Base-by-base conservation (phyloP, 1,140 invertebrate species). In the Euura saliciscinereae region DNA sequence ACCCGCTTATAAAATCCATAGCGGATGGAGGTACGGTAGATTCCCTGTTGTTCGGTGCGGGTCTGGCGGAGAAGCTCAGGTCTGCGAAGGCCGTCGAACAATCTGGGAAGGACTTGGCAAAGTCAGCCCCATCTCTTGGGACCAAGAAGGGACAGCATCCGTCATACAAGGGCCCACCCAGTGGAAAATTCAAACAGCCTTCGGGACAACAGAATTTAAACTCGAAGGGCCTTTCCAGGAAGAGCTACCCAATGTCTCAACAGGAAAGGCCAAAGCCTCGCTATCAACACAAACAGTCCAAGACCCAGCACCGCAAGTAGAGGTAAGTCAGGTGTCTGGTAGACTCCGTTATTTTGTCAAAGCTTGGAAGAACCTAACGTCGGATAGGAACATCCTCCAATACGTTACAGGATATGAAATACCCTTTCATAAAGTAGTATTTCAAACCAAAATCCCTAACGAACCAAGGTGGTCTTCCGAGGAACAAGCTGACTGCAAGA, bases 391-490 rank as follows among this genome's bases (percentile, higher is more conserved):
- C 11, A 76, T 76, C 45, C 64, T 70, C 7, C 10, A 68, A 45
- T 74, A 66, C 68, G 42, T 76, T 65, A 66, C 42, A 64, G 70
- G 73, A 59, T 76, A 73, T 43, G 71, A 65, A 68, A 73, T 73
- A 65, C 74, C 76, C 8, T 77, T 75, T 67, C 72, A 28, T 28
- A 28, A 28, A 28, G 28, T 28, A 66, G 71, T 71, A 44, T 3
- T 4, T 8, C 74, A 75, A 73, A 44, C 10, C 65, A 7, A 51
- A n/a, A 6, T 6, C 10, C 64, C 67, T 1, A 28, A 28, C 28
- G 28, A 28, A 28, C 28, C 28, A 71, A 78, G 45, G 69, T 81
- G 79, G 74, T 81, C 77, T 66, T 80, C 13, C 3, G 43, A 79
- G 74, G 77, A 82, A 73, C 82, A 44, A 44, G 65, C 51, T 10